A percentile compares a stretch with the other conserved stretches of the same genome.
Evolutionary conservation across 2,888 invertebrate genomes (phyloP).

Genomic region (Lomographa bimaculata): DNA sequence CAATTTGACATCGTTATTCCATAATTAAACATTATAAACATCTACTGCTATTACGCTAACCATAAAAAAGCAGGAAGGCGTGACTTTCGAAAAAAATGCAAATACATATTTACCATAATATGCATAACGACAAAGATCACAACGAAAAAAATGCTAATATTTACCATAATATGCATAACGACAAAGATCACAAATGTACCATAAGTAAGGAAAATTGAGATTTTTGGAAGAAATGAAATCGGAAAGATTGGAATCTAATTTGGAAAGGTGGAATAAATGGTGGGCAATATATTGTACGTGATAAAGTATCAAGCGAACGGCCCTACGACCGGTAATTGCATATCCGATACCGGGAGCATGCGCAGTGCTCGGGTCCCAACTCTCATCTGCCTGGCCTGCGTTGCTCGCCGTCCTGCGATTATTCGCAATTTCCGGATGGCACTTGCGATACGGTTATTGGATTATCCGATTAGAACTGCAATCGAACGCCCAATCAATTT

Average conservation of each 20-base stretch:
- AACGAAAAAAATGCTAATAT: slow-evolving; percentile 13
- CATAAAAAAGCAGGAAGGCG: slow-evolving; percentile 6
- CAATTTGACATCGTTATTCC: slow-evolving; percentile 24
- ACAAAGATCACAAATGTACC: slow-evolving; percentile 9
- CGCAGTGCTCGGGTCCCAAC: slow-evolving; percentile 45
- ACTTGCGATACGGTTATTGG: slow-evolving; percentile 44
- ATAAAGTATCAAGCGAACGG: slow-evolving; percentile 31
- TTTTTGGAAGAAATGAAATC: slow-evolving; percentile 28
- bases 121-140: slow-evolving; percentile 8
- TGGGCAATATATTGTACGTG: slow-evolving; percentile 16
- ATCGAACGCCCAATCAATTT: slow-evolving; percentile 32
- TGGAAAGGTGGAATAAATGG: slow-evolving; percentile 19
- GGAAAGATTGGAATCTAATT: slow-evolving; percentile 29
- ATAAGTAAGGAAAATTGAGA: slow-evolving; percentile 25
- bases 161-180: slow-evolving; percentile 9
- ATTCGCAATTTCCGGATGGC: slow-evolving; percentile 72
- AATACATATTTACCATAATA: slow-evolving; percentile 11
- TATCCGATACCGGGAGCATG: slow-evolving; percentile 45
- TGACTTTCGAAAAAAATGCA: slow-evolving; percentile 13
- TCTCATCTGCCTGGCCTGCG: slow-evolving; percentile 24
- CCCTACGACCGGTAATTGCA: slow-evolving; percentile 54
- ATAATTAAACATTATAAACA: slow-evolving; percentile 7
- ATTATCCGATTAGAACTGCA: slow-evolving; percentile 35
- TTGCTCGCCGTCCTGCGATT: slow-evolving; percentile 49
- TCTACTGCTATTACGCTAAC: slow-evolving; percentile 1